Evolutionary conservation across 37 sponge, comb jelly and placozoan genomes (phyloP).

Genomic region (Hexactinellida sp.): DNA sequence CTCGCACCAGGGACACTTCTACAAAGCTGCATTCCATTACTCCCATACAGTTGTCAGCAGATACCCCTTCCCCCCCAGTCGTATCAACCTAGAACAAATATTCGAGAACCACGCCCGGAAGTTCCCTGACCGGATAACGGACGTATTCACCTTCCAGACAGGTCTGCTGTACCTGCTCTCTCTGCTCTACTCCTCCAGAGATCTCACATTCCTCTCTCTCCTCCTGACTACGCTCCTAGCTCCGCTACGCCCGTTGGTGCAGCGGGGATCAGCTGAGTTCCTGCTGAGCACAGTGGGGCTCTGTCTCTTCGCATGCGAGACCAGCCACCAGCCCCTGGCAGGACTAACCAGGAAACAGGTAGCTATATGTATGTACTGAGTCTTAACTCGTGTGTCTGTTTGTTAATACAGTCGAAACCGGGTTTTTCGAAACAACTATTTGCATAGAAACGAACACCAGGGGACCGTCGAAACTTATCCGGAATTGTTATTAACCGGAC

Average conservation of each 20-base stretch:
- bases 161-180: not conserved
- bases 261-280: not conserved
- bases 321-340: not conserved
- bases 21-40: not conserved
- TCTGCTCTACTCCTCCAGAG: not conserved
- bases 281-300: not conserved
- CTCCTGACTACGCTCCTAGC: not conserved
- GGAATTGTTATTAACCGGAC: no score
- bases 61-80: not conserved
- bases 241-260: not conserved
- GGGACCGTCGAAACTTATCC: no score
- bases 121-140: not conserved
- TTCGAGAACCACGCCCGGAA: not conserved
- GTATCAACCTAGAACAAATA: not conserved
- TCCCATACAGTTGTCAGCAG: not conserved
- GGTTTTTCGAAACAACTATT: no score
- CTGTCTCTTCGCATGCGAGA: not conserved
- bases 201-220: not conserved
- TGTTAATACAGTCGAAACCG: no score
- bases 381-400: no score
- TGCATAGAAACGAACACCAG: no score
- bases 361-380: not conserved
- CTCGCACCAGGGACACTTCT: not conserved
- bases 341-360: not conserved
- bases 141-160: not conserved